These are phyloP conservation scores for Paragorgia papillata DNA, from an alignment of 92 coral and sea anemone species.

Conservation along the genomic window DNA sequence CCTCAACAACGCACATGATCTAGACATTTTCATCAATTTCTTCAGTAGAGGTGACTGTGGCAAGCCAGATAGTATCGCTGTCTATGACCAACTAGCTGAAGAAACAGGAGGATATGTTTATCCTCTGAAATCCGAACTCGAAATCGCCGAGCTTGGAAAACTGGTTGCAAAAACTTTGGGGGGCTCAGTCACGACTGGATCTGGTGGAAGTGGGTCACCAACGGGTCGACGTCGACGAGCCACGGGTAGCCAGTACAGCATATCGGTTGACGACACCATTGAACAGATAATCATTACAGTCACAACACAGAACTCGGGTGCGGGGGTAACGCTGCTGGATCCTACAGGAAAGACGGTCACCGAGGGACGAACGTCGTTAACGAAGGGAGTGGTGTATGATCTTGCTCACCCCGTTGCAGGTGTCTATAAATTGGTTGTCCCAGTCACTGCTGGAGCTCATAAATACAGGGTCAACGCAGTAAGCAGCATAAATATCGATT, in stretches of 20 bases:
- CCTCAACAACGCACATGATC: slow-evolving; percentile 30
- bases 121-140: slow-evolving; percentile 30
- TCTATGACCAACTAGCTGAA: slow-evolving; percentile 51
- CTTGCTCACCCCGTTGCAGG: slow-evolving; percentile 65
- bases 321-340: slow-evolving; percentile 52
- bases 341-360: slow-evolving; percentile 47
- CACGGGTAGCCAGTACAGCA: slow-evolving; percentile 13
- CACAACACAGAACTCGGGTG: slow-evolving; percentile 46
- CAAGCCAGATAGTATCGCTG: background rate
- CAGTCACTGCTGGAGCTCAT: slow-evolving; percentile 65
- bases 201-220: slow-evolving; percentile 21
- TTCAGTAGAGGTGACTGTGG: slow-evolving; percentile 55
- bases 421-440: slow-evolving; percentile 63
- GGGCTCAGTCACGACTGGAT: slow-evolving; percentile 53
- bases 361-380: slow-evolving; percentile 37
- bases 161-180: slow-evolving; percentile 49
- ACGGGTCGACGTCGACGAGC: slow-evolving; percentile 35
- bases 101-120: slow-evolving; percentile 75
- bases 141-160: slow-evolving; percentile 61
- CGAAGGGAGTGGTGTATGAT: slow-evolving; percentile 61
- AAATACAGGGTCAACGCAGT: slow-evolving; percentile 67
- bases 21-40: slow-evolving; percentile 67
- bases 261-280: slow-evolving; percentile 69
- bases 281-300: slow-evolving; percentile 68
- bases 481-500: slow-evolving; percentile 75